These are phyloP conservation scores for Myanophis thanlyinensis DNA, from an alignment of 2,113 vertebrate genomes.

Conservation along the genomic window DNA sequence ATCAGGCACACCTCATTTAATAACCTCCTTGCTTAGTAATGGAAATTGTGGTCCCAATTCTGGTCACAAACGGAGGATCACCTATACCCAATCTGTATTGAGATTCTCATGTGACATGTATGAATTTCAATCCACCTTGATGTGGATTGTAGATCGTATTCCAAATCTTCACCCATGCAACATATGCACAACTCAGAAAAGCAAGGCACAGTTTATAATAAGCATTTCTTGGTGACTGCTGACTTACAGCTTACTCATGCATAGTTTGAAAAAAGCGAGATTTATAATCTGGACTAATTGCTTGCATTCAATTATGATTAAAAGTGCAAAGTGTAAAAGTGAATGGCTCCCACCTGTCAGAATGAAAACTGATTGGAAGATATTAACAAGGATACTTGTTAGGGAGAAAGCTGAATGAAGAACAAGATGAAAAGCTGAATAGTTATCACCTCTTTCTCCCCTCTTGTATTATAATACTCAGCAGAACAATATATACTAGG, in stretches of 20 bases:
- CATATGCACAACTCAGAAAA: neutral
- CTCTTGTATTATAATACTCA: neutral
- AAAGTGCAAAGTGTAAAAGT: neutral
- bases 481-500: neutral
- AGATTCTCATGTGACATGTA: neutral
- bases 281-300: neutral
- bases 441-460: neutral
- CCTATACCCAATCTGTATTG: neutral
- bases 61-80: neutral
- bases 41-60: neutral
- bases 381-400: neutral
- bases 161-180: neutral
- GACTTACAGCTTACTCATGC: neutral
- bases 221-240: neutral
- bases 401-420: neutral
- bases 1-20: neutral
- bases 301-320: neutral
- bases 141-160: neutral
- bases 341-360: neutral
- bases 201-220: neutral
- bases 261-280: neutral
- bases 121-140: neutral
- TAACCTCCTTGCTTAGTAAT: neutral
- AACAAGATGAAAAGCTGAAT: neutral
- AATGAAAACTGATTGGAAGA: neutral